Percentiles rank a stretch among this genome's conserved stretches.
Conservation (phyloP, 2,888 invertebrate species). For the Mylabris sibirica region DNA sequence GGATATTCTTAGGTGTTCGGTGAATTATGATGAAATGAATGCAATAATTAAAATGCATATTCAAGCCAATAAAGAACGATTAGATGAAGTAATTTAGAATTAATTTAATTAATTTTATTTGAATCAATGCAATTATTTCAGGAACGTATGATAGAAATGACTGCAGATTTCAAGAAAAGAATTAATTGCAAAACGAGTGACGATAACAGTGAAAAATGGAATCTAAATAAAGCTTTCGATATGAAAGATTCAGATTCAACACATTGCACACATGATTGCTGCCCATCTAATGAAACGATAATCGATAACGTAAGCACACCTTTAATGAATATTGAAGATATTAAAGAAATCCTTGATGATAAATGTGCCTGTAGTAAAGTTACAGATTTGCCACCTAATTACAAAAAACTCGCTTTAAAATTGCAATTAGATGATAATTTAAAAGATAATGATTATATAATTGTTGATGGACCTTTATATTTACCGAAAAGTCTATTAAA, state of each 20-base stretch:
- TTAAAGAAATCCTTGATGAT: background rate
- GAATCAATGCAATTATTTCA: constrained; percentile 28
- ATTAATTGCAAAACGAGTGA: constrained; percentile 2
- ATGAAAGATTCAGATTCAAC: too few relatives aligned
- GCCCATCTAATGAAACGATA: too few relatives aligned
- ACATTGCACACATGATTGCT: too few relatives aligned
- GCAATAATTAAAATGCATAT: constrained; percentile 64
- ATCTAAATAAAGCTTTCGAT: too few relatives aligned
- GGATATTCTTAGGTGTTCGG: constrained; percentile 65
- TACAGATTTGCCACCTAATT: background rate
- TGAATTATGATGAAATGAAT: constrained; percentile 64
- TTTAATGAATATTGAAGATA: too few relatives aligned
- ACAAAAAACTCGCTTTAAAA: constrained; percentile 32
- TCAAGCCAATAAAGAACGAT: constrained; percentile 59
- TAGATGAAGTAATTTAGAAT: constrained; percentile 64
- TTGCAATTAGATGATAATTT: constrained; percentile 50
- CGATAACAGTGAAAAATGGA: background rate
- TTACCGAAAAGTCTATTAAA: constrained; percentile 41
- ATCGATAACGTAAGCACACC: too few relatives aligned
- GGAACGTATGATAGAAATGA: constrained; percentile 40
- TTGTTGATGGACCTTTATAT: constrained; percentile 45
- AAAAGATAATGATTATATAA: constrained; percentile 40
- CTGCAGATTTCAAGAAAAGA: constrained; percentile 18
- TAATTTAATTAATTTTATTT: constrained; percentile 1
- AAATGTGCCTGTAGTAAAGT: background rate